Percentiles rank a stretch among this genome's conserved stretches.
These are phyloP conservation scores for Erebia aethiops DNA, from an alignment of 2,888 invertebrate species.

Conservation along the genomic window DNA sequence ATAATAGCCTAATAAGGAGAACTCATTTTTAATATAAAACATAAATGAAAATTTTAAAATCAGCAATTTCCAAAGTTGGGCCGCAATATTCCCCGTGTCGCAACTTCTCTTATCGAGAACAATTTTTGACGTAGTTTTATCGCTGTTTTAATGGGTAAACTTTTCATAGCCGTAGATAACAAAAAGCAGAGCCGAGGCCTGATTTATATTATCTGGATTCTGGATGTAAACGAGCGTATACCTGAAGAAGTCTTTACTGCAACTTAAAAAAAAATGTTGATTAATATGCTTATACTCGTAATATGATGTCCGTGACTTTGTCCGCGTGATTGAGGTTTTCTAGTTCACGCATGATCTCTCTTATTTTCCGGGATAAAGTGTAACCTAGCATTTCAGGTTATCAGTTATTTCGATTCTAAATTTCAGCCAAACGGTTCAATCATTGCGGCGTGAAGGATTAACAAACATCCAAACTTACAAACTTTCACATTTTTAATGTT, in stretches of 20 bases:
- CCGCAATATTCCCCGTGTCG: constrained; percentile 37
- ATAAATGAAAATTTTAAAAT: constrained; percentile 33
- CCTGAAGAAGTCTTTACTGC: not conserved
- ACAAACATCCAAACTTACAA: too few species aligned
- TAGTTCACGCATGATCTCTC: too few species aligned
- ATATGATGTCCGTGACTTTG: too few species aligned
- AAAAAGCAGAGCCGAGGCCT: constrained; percentile 16
- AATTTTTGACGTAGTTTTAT: constrained; percentile 43
- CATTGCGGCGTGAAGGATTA: too few species aligned
- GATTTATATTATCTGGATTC: constrained; percentile 9
- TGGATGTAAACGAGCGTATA: not conserved
- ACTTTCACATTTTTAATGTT: too few species aligned
- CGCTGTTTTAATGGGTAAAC: constrained; percentile 43
- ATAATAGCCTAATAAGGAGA: not conserved
- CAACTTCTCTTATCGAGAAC: constrained; percentile 39
- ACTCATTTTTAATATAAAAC: constrained; percentile 24
- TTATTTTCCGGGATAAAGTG: too few species aligned
- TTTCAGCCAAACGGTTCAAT: too few species aligned
- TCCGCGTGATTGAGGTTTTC: too few species aligned
- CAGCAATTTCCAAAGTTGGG: constrained; percentile 35
- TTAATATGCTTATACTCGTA: too few species aligned
- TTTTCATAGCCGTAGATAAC: constrained; percentile 39
- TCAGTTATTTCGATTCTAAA: too few species aligned
- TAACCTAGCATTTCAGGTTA: too few species aligned
- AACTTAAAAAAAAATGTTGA: not conserved